These are phyloP conservation scores for Oncopeltus fasciatus DNA, from an alignment of 1,140 invertebrate species.

Conservation along the genomic window DNA sequence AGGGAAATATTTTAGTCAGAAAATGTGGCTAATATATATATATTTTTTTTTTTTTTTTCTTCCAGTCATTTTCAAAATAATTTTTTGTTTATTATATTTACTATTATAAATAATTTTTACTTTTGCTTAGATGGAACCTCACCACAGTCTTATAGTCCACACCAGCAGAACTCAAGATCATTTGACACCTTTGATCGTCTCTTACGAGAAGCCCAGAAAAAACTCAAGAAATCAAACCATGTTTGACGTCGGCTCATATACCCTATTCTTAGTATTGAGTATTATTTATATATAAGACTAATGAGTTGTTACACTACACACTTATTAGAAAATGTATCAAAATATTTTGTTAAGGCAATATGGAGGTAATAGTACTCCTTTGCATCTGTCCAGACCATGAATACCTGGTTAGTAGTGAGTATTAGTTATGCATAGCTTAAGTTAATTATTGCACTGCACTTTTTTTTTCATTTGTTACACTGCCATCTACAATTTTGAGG, in stretches of 20 bases:
- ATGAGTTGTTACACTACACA: too few species aligned
- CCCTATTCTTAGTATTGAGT: not conserved
- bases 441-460: too few species aligned
- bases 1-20: too few species aligned
- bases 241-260: slow-evolving; percentile 11
- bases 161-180: slow-evolving; percentile 20
- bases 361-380: not conserved
- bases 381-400: not conserved
- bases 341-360: not conserved
- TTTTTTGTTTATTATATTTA: not conserved
- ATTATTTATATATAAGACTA: slow-evolving; percentile 1
- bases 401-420: too few species aligned
- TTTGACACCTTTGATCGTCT: slow-evolving; percentile 32
- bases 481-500: too few species aligned
- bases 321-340: too few species aligned
- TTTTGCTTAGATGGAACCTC: not conserved
- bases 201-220: slow-evolving; percentile 32
- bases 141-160: slow-evolving; percentile 14
- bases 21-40: too few species aligned
- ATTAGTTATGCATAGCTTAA: too few species aligned
- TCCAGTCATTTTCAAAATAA: not conserved
- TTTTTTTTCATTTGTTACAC: too few species aligned
- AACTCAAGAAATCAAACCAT: slow-evolving; percentile 21
- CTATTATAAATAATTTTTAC: not conserved
- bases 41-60: not conserved